Conservation (phyloP, 2,113 vertebrate genomes). For the Willisornis vidua region DNA sequence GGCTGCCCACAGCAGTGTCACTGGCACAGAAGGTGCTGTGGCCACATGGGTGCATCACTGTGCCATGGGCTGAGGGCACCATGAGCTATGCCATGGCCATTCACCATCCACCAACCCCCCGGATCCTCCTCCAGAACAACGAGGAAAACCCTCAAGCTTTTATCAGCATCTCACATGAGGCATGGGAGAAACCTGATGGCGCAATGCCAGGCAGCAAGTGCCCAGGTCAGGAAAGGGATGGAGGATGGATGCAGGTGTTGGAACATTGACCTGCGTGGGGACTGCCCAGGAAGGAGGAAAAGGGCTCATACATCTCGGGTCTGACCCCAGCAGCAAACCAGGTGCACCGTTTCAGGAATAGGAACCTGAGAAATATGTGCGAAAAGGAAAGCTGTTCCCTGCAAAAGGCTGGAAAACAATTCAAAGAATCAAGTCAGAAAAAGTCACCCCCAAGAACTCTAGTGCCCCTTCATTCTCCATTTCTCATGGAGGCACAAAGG, state of each 20-base stretch:
- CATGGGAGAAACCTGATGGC: not conserved
- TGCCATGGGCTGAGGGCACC: not conserved
- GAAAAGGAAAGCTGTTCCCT: not conserved
- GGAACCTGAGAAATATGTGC: not conserved
- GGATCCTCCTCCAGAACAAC: not conserved
- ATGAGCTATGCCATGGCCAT: not conserved
- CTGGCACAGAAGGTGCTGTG: not conserved
- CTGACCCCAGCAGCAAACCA: not conserved
- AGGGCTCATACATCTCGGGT: fast-evolving
- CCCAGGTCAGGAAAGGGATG: not conserved
- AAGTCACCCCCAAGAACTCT: not conserved
- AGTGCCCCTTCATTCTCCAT: not conserved
- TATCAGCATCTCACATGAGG: not conserved
- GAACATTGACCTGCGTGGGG: not conserved
- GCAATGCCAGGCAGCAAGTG: not conserved
- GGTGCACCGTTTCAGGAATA: not conserved
- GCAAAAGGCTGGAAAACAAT: not conserved
- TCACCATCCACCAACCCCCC: not conserved
- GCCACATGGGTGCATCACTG: fast-evolving
- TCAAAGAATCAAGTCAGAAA: not conserved
- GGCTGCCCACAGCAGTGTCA: not conserved
- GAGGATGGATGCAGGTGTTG: not conserved
- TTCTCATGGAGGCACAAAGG: not conserved
- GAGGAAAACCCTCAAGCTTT: not conserved
- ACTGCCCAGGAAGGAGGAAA: not conserved